A percentile compares a stretch with the other conserved stretches of the same genome.
phyloP scores from a whole-genome alignment of 2,797 vertebrate species.

The Malurus leucopterus region DNA sequence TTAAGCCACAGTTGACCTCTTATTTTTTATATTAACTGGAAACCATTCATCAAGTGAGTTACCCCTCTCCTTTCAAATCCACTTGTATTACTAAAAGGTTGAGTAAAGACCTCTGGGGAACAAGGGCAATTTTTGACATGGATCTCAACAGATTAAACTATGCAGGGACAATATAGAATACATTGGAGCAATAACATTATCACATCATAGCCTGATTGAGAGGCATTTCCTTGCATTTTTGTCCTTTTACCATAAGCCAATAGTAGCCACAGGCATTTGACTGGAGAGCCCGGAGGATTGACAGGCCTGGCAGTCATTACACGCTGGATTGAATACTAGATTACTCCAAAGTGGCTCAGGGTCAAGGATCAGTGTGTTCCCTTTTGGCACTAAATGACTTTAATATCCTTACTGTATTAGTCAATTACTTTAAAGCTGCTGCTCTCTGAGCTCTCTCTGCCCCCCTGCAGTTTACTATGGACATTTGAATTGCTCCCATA shows the following conservation, averaged over 20 bases:
- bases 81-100: slow-evolving; percentile 76
- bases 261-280: slow-evolving; percentile 85
- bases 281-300: slow-evolving; percentile 94
- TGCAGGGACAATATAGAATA: slow-evolving; percentile 79
- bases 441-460: slow-evolving; percentile 80
- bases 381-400: slow-evolving; percentile 99
- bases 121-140: slow-evolving; percentile 80
- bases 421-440: slow-evolving; percentile 96
- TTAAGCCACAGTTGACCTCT: slow-evolving; percentile 64
- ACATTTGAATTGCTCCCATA: slow-evolving; percentile 84
- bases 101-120: slow-evolving; percentile 77
- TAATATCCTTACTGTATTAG: slow-evolving; percentile 99
- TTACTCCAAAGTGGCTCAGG: slow-evolving; percentile 99
- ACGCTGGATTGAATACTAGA: slow-evolving; percentile 99
- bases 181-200: slow-evolving; percentile 82
- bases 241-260: slow-evolving; percentile 82
- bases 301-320: slow-evolving; percentile 99
- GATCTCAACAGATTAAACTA: slow-evolving; percentile 83
- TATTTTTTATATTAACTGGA: slow-evolving; percentile 73
- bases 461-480: slow-evolving; percentile 80
- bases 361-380: slow-evolving; percentile 98
- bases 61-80: slow-evolving; percentile 72
- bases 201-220: slow-evolving; percentile 81
- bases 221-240: slow-evolving; percentile 80
- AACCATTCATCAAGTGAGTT: slow-evolving; percentile 75